phyloP scores from a whole-genome alignment of 1,140 invertebrate genomes.

The Agraylea sexmaculata region DNA sequence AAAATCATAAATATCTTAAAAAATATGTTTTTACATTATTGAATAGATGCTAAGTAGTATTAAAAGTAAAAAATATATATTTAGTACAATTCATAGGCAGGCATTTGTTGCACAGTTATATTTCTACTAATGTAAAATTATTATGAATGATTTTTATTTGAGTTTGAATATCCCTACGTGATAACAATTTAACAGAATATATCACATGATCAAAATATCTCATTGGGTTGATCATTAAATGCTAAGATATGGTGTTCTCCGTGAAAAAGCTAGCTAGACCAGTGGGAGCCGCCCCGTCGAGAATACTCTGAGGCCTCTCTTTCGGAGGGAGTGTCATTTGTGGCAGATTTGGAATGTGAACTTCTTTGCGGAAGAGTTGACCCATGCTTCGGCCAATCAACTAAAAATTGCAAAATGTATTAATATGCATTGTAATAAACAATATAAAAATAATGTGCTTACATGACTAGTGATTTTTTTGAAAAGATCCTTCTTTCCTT shows the following conservation, averaged over 20 bases:
- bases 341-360: constrained; percentile 71
- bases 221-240: constrained; percentile 1
- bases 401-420: constrained; percentile 34
- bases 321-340: constrained; percentile 42
- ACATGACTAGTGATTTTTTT: constrained; percentile 76
- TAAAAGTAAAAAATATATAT: too few relatives aligned
- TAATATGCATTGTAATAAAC: not conserved
- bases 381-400: constrained; percentile 69
- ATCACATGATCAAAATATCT: constrained; percentile 3
- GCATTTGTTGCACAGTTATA: too few relatives aligned
- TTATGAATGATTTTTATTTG: too few relatives aligned
- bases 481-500: constrained; percentile 80
- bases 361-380: constrained; percentile 75
- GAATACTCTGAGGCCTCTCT: constrained; percentile 33
- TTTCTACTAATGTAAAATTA: too few relatives aligned
- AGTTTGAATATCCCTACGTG: too few relatives aligned
- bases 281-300: constrained; percentile 32
- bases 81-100: too few relatives aligned
- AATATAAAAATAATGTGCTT: constrained; percentile 21
- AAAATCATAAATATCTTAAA: too few relatives aligned
- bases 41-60: too few relatives aligned
- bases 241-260: constrained; percentile 21
- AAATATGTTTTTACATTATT: too few relatives aligned
- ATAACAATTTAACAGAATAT: constrained; percentile 7
- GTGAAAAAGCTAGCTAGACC: constrained; percentile 41